Base-by-base conservation (phyloP, 2,888 invertebrate genomes). In the Chouioia cunea region DNA sequence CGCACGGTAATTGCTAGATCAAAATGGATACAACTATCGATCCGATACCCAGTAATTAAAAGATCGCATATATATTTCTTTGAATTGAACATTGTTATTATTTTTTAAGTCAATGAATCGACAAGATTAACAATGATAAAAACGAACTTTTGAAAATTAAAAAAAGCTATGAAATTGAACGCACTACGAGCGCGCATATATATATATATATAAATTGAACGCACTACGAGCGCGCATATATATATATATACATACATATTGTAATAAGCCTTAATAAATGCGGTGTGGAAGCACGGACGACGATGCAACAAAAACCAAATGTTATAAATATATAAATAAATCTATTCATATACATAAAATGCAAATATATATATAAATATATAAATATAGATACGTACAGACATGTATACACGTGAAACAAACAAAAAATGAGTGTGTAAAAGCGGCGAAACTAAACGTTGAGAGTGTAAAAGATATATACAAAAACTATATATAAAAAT, bases 321-420 rank as follows among this genome's bases (percentile, higher is more conserved):
- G 74, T 77, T 76, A 77, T 76, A 76, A 73, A 76, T 75, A 77
- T 76, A 77, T 76, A 75, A 77, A 78, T 75, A 75, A 72, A 71
- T 76, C 47, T 68, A 75, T 75, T 71, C 65, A 74, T 70, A 73
- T 76, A 71, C 60, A 73, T 73, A 67, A 23, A 27, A 70, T 36
- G 36, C 36, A 36, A 36, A 36, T 36, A 74, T 70, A 73, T 76
- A 71, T 57, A 73, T 73, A 67, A 23, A 27, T 66, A 65, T 65
- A 66, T 65, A 70, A 66, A 60, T 67, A 62, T 57, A 67, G 56
- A 67, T 67, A 73, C 52, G 59, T 76, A 74, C 73, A 74, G 62
- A 73, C 67, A 71, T 60, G 64, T 76, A 77, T 73, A 74, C 56
- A 71, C 70, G 74, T 46, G 15, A 59, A 58, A 64, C 72, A 69